Evolutionary conservation across 2,888 invertebrate genomes (phyloP).

Genomic region (Crocallis elinguaria): DNA sequence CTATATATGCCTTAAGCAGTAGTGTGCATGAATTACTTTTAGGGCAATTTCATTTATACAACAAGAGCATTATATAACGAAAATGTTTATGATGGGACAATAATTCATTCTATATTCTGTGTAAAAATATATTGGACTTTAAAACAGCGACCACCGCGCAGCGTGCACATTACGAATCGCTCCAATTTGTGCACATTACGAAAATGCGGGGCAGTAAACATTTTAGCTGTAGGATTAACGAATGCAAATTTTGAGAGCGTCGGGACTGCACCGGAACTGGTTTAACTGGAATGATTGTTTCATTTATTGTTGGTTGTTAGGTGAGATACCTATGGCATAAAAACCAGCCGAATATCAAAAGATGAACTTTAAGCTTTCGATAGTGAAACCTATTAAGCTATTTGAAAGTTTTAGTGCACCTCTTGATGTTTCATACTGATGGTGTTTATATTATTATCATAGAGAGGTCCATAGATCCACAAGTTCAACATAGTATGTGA

Average conservation of each 20-base stretch:
- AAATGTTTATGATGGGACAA: too few species aligned
- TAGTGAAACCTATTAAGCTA: too few species aligned
- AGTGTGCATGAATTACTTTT: too few species aligned
- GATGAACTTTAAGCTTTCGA: too few species aligned
- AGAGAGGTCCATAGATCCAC: too few species aligned
- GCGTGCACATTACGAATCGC: constrained; percentile 18
- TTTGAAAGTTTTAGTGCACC: too few species aligned
- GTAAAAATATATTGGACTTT: constrained; percentile 8
- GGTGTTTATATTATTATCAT: too few species aligned
- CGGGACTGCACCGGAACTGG: constrained; percentile 31
- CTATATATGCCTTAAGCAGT: too few species aligned
- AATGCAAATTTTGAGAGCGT: constrained; percentile 52
- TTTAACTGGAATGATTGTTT: constrained; percentile 47
- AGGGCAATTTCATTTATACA: too few species aligned
- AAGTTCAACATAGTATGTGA: too few species aligned
- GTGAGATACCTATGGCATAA: background rate
- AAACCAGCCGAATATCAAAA: background rate
- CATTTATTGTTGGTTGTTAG: constrained; percentile 39
- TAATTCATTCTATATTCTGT: constrained; percentile 7
- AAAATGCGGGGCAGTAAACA: constrained; percentile 41
- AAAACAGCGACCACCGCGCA: background rate
- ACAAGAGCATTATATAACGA: too few species aligned
- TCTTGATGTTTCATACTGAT: too few species aligned
- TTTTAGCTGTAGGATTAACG: constrained; percentile 47
- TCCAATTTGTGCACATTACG: constrained; percentile 36